Base-by-base conservation (phyloP, 2,797 vertebrate genomes). In the Sebastes melanostomus region DNA sequence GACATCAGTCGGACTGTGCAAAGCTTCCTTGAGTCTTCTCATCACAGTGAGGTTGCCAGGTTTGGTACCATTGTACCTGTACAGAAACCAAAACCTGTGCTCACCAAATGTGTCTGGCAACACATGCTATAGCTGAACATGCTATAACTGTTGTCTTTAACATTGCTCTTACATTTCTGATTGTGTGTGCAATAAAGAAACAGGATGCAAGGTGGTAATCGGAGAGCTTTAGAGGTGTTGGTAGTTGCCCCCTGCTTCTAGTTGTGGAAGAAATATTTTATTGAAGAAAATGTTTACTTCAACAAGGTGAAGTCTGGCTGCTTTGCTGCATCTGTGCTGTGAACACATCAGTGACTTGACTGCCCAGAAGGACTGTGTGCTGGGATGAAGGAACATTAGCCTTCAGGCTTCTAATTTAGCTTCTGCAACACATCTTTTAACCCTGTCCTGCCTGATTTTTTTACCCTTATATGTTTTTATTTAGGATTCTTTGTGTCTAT, bases 321-420 rank as follows among this genome's bases (percentile, higher is more conserved):
- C 6, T 54, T 54, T 54, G 50, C 50, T 50, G 46, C 46, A 50
- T 50, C 18, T 50, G 46, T 50, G 18, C 46, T 54, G 50, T 54
- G 50, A 54, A 54, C 50, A 54, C 50, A 54, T 10, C 18, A 54
- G 50, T 56, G 72, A 56, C 62, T 58, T 27, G 13, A 55, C 24
- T 55, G 11, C 25, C 1, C n/a, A 30, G 50, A 4, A 20, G 18
- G 29, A 54, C 22, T 5, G 32, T 70, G 20, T 46, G 60, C 59
- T 70, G 46, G 46, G 55, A 32, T n/a, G 24, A 27, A 38, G 52
- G 75, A 70, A 63, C 59, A 71, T 78, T 1, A 78, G 25, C 75
- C 32, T 63, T 55, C 14, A 58, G 50, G 38, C 22, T n/a, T 20
- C 10, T 29, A 29, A 70, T 63, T 54, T 10, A 66, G 8, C 18